Evolutionary conservation across 1,140 invertebrate genomes (phyloP).

Genomic region (Achatina immaculata): DNA sequence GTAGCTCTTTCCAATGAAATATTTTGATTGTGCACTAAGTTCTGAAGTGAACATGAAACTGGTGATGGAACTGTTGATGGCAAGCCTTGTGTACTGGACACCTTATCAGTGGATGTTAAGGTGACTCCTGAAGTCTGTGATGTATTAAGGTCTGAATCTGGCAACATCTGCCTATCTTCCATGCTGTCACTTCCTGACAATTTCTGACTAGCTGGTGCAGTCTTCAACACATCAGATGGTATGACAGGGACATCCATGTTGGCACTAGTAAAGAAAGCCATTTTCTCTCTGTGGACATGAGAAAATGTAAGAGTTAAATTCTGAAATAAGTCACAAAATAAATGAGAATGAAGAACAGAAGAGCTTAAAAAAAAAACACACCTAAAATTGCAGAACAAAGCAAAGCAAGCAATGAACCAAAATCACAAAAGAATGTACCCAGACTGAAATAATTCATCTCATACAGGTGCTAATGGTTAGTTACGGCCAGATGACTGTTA

Average conservation of each 20-base stretch:
- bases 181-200: not conserved
- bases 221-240: conserved; percentile 74
- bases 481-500: too few relatives aligned
- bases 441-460: too few relatives aligned
- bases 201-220: not conserved
- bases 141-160: not conserved
- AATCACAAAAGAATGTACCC: not conserved
- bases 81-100: not conserved
- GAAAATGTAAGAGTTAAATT: not conserved
- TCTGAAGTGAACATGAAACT: not conserved
- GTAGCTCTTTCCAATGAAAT: not conserved
- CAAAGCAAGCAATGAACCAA: not conserved
- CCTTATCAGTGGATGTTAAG: not conserved
- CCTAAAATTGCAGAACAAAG: not conserved
- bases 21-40: not conserved
- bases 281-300: conserved; percentile 85
- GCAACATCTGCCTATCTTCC: not conserved
- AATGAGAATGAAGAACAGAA: not conserved
- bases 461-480: too few relatives aligned
- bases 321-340: not conserved
- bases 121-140: not conserved
- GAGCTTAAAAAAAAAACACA: not conserved
- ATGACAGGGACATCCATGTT: conserved; percentile 83
- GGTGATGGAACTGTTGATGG: not conserved
- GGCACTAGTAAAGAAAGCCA: conserved; percentile 90